phyloP scores from a whole-genome alignment of 2,888 invertebrate species.

The Homarus gammarus region DNA sequence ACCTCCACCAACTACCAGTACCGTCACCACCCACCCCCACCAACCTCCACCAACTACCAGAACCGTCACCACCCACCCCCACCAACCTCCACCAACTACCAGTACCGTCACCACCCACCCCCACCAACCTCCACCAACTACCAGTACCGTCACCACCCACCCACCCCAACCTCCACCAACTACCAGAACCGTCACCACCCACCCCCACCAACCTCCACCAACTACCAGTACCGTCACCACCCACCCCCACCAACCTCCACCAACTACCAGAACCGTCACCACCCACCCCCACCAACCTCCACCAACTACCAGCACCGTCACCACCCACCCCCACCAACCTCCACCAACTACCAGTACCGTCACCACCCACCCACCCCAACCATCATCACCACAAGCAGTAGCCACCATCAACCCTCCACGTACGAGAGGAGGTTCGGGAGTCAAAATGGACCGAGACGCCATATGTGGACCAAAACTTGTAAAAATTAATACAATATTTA shows the following conservation, averaged over 20 bases:
- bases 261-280: neutral
- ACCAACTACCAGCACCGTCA: too few relatives aligned
- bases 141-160: neutral
- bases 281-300: too few relatives aligned
- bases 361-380: neutral
- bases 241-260: neutral
- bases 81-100: neutral
- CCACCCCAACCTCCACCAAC: neutral
- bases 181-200: neutral
- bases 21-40: neutral
- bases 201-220: neutral
- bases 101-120: neutral
- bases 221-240: neutral
- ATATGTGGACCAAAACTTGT: slow-evolving; percentile 64
- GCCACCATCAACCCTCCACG: too few relatives aligned
- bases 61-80: too few relatives aligned
- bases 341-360: too few relatives aligned
- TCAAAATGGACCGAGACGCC: slow-evolving; percentile 53
- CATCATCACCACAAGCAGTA: neutral
- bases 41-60: too few relatives aligned
- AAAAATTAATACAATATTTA: slow-evolving; percentile 68
- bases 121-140: neutral
- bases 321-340: too few relatives aligned
- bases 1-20: neutral
- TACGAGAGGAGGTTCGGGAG: neutral